phyloP scores from a whole-genome alignment of 1,140 invertebrate species.

The Drosophila leontia region DNA sequence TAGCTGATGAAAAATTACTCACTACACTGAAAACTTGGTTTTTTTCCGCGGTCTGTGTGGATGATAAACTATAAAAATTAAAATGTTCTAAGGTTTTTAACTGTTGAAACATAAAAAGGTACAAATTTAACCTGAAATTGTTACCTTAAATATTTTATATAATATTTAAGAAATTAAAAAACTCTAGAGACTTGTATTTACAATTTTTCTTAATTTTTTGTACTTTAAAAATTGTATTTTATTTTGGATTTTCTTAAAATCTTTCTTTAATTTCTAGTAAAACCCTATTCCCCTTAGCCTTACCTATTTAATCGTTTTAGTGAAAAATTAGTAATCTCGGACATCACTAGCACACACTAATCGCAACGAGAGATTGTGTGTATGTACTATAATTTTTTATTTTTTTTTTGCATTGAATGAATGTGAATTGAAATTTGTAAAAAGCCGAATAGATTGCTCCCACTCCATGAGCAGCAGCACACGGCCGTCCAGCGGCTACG shows the following conservation, averaged over 20 bases:
- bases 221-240: too few species aligned
- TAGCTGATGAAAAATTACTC: neutral
- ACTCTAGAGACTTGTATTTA: too few species aligned
- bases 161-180: too few species aligned
- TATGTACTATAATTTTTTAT: conserved; percentile 1
- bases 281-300: neutral
- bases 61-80: neutral
- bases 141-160: too few species aligned
- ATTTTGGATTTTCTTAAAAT: neutral
- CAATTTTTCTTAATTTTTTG: too few species aligned
- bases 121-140: too few species aligned
- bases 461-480: conserved; percentile 32
- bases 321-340: neutral
- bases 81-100: neutral
- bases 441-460: conserved; percentile 44
- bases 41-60: neutral
- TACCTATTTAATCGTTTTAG: neutral
- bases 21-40: too few species aligned
- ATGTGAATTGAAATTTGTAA: conserved; percentile 71
- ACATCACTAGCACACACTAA: conserved; percentile 23
- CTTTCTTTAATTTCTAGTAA: neutral
- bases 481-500: conserved; percentile 8
- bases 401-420: conserved; percentile 71
- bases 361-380: conserved; percentile 13
- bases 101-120: too few species aligned